Percentiles rank a stretch among this genome's conserved stretches.
Evolutionary conservation across 2,888 invertebrate species (phyloP).

Genomic region (Cyclophora punctaria): DNA sequence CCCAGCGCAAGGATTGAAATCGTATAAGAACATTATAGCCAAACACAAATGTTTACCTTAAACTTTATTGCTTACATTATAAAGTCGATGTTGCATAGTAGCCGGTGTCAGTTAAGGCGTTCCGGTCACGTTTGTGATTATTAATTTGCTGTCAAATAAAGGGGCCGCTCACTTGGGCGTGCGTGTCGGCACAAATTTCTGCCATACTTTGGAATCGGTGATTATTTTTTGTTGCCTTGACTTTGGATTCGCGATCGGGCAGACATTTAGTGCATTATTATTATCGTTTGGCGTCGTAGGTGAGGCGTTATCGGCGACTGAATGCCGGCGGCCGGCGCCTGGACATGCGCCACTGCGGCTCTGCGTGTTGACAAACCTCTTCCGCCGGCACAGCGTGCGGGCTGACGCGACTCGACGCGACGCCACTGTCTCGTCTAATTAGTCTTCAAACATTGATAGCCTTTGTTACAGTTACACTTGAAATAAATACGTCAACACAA

Average conservation of each 20-base stretch:
- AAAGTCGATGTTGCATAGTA: slow-evolving; percentile 57
- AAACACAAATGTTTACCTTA: slow-evolving; percentile 48
- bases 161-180: slow-evolving; percentile 74
- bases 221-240: slow-evolving; percentile 68
- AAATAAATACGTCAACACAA: too few species aligned
- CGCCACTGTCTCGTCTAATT: slow-evolving; percentile 42
- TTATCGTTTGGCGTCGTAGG: slow-evolving; percentile 42
- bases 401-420: not conserved
- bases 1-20: slow-evolving; percentile 66
- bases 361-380: too few species aligned
- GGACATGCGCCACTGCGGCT: too few species aligned
- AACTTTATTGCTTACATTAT: slow-evolving; percentile 55
- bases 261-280: slow-evolving; percentile 57
- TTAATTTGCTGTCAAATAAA: slow-evolving; percentile 76
- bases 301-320: slow-evolving; percentile 28
- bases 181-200: slow-evolving; percentile 74
- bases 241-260: slow-evolving; percentile 66
- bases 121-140: slow-evolving; percentile 57
- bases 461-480: not conserved
- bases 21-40: slow-evolving; percentile 51
- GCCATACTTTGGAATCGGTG: slow-evolving; percentile 72
- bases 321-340: slow-evolving; percentile 2
- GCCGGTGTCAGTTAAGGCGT: slow-evolving; percentile 50
- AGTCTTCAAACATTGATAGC: slow-evolving; percentile 15
- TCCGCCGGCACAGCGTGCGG: too few species aligned